Evolutionary conservation across 2,797 vertebrate genomes (phyloP), one percentile per base, ranked within the genome.

Genomic region (Micropoecilia bifurca): DNA sequence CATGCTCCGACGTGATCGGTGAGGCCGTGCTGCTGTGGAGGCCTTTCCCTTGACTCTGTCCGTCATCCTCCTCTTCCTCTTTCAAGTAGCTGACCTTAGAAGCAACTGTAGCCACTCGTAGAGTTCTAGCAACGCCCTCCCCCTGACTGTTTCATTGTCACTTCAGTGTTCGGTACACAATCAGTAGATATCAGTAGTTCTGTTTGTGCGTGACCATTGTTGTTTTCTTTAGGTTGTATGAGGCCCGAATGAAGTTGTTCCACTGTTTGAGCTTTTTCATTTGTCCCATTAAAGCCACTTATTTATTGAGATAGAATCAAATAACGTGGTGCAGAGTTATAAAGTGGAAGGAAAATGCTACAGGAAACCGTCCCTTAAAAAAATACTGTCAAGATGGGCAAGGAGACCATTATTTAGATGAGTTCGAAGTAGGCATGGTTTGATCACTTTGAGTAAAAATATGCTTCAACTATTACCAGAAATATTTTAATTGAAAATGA

Each of bases 51-150:
- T 90, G 86, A 80, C 85, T 89, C 84, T 80, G 82, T 92, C 83
- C 48, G 59, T 82, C 81, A 50, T 63, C 82, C 78, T 66, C 85
- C 85, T 80, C 41, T 55, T 71, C 41, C 43, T 71, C 13, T 74
- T 76, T 80, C 84, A 75, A 53, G 80, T 94, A 92, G 91, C 87
- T 92, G 90, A 92, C 87, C 89, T 87, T 93, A 93, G 90, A 89
- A 87, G 85, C 90, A 87, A 85, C 82, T 75, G 81, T 83, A 90
- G 90, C 86, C 76, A 77, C 90, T 88, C 83, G 74, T 82, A 79
- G 83, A 85, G 83, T 80, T 80, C 66, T 80, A 84, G 79, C 81
- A 72, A 74, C 20, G 83, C 89, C 90, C 22, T 84, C 90, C 90
- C 90, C 89, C 83, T 91, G 90, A 91, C 89, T 91, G 88, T 90